Percentiles rank a stretch among this genome's conserved stretches.
Conservation (phyloP, 2,113 vertebrate species). For the Pyxicephalus adspersus region DNA sequence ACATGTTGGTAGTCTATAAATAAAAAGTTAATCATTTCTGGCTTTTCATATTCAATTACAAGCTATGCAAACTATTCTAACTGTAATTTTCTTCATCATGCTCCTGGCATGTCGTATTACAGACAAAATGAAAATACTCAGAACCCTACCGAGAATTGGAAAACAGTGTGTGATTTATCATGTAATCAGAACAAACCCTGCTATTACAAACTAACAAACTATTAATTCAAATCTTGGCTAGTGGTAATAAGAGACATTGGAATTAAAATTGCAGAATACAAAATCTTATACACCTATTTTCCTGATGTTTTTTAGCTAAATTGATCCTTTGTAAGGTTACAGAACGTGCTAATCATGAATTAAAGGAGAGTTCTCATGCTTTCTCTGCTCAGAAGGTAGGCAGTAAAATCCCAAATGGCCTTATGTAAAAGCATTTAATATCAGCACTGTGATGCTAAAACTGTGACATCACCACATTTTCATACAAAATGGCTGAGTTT, state of each 20-base stretch:
- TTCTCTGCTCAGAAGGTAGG: too few species aligned
- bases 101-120: conserved; percentile 21
- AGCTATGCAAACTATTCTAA: neutral
- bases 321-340: too few species aligned
- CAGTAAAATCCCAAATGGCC: too few species aligned
- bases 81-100: conserved; percentile 41
- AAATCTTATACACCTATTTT: too few species aligned
- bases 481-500: too few species aligned
- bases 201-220: conserved; percentile 20
- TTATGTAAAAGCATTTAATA: too few species aligned
- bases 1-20: conserved; percentile 8
- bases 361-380: too few species aligned
- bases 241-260: neutral
- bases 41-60: conserved; percentile 30
- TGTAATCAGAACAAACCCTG: conserved; percentile 20
- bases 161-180: neutral
- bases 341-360: too few species aligned
- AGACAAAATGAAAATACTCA: conserved; percentile 20
- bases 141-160: conserved; percentile 23
- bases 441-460: too few species aligned
- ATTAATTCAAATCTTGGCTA: neutral
- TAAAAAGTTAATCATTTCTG: neutral
- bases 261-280: neutral
- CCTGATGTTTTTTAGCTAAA: too few species aligned
- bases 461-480: too few species aligned